Evolutionary conservation across 37 sponge, comb jelly and placozoan species (phyloP), one percentile per base, ranked within the genome.

Genomic region (Halichondria panicea): DNA sequence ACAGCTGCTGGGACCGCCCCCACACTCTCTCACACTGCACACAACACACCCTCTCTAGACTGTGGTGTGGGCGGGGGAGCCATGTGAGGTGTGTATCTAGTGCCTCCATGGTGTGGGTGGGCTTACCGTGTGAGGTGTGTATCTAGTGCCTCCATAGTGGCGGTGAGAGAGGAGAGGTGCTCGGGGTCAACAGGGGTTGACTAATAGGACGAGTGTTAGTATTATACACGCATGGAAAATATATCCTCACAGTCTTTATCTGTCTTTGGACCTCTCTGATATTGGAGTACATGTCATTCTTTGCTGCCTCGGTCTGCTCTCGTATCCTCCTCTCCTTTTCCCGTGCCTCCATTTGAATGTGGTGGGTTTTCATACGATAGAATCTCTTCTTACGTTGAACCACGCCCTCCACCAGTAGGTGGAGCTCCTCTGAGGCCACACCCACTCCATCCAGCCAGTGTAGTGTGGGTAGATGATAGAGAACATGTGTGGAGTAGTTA

Each of bases 401-500:
- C 56, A 86, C 72, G 15, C 75, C 89, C 78, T 81, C 67, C 4
- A 88, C 70, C 4, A 93, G 60, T n/a, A 59, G 73, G 32, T 73
- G 68, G 22, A 93, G 67, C 32, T 88, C 81, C 21, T 62, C 78
- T 27, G 75, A 70, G 45, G 53, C 42, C 32, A 93, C 74, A 36
- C 85, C 89, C 13, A 62, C 44, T 15, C 83, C 79, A 50, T 88
- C 94, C 55, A 93, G 80, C 41, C 71, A 63, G 37, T 71, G 34
- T 21, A 94, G 76, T 7, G 61, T 72, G 6, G 95, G 95, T 18
- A 94, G 76, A 45, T 91, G 88, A 63, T 88, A 94, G 9, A 94
- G 91, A 21, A 88, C 50, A 55, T 87, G 86, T 4, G 89, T 87
- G 53, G 91, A 87, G 71, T 94, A 94, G 82, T 94, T 94, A 63